Conservation (phyloP, 1,140 invertebrate species). For the Anastatus disparis region DNA sequence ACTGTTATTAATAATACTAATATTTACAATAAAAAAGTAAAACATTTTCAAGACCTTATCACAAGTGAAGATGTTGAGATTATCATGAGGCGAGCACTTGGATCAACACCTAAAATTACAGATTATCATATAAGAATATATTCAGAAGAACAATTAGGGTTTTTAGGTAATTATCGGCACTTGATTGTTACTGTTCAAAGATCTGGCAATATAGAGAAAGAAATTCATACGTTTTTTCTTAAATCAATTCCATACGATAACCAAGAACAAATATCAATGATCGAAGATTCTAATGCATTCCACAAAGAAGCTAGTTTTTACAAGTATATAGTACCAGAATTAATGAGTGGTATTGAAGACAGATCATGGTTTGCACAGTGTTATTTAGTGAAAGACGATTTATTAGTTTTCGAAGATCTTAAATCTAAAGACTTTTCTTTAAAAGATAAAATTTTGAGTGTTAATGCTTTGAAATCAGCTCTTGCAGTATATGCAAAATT, state of each 20-base stretch:
- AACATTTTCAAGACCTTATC: too few species aligned
- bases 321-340: background rate
- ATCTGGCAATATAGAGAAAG: too few species aligned
- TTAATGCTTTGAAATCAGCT: background rate
- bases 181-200: too few species aligned
- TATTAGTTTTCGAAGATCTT: constrained; percentile 42
- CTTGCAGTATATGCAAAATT: background rate
- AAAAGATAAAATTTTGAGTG: background rate
- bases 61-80: too few species aligned
- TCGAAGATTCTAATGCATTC: background rate
- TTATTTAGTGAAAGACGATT: constrained; percentile 57
- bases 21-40: too few species aligned
- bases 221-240: background rate
- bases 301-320: background rate
- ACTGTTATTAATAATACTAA: too few species aligned
- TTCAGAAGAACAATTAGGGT: too few species aligned
- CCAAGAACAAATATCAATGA: background rate
- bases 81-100: too few species aligned
- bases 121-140: too few species aligned
- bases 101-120: too few species aligned
- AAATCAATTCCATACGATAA: background rate
- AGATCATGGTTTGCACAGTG: constrained; percentile 56
- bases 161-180: too few species aligned
- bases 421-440: constrained; percentile 33
- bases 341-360: background rate